Evolutionary conservation across 2,797 vertebrate genomes (phyloP), one percentile per base, ranked within the genome.

Genomic region (Urophycis tenuis): DNA sequence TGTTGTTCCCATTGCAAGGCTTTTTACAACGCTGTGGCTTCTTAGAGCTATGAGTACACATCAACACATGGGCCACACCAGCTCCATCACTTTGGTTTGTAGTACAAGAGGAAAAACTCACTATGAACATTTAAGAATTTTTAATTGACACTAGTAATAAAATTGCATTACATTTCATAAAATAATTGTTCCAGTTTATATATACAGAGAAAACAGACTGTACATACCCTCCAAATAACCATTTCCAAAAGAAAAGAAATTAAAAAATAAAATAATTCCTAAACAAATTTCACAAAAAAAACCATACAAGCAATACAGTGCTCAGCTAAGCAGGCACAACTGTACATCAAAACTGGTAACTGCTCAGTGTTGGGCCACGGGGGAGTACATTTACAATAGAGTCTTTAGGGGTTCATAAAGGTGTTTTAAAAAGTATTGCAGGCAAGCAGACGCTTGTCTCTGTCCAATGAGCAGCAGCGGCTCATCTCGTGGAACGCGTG

Each of bases 71-170:
- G 83, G 80, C 79, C 77, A 76, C n/a, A 86, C 82, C 81, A 88
- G 83, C 81, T 89, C 81, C 83, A 84, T 89, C 86, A 88, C 88
- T 91, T 91, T 90, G 90, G 86, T 86, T 90, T 71, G 90, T 81
- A 78, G 86, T 89, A 86, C 86, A 89, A 89, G 89, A 86, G 85
- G 85, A 87, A 77, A 90, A 91, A 87, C 85, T 90, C 90, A 92
- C 87, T 88, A 88, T 91, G 94, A 98, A 98, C 96, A 98, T 97
- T 98, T 97, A 94, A 96, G 96, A 97, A 94, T 97, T 95, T 96
- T 99, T 99, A 98, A 99, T 97, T 97, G 95, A 98, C 96, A 98
- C 96, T 95, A 96, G 98, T 99, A 99, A 99, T 99, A 99, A 99
- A 99, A 98, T 97, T 95, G 96, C 96, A 97, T 98, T 98, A 99